Evolutionary conservation across 2,113 vertebrate species (phyloP), one percentile per base, ranked within the genome.

Genomic region (Hyla sarda): DNA sequence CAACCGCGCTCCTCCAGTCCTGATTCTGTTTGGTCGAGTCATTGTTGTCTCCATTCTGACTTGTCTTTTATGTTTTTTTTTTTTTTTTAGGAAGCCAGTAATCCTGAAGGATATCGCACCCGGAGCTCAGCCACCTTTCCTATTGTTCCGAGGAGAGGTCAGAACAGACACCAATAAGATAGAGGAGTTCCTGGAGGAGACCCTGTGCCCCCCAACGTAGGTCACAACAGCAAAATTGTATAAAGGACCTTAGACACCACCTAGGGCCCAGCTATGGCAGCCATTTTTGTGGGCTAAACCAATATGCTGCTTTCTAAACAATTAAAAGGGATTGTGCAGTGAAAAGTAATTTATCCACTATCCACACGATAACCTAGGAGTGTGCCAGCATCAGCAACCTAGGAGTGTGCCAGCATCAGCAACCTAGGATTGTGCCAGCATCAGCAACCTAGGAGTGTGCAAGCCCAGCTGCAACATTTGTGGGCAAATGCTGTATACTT

Each of bases 101-200:
- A 94, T 96, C 2, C 93, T 98, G 48, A 96, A 96, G 89, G 95
- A 97, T 80, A 89, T 98, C 79, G 97, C 96, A 23, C 97, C 97
- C 0, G 97, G 96, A 8, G 95, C 96, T 4, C 96, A 97, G 91
- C 96, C 96, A 5, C 97, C 97, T 0, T 97, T 97, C 90, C 93
- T 98, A 78, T 89, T 96, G 65, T 97, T 95, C 0, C 92, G 95
- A 71, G 93, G 81, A 0, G 97, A 98, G 87, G 96, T 98, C 82
- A 95, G 97, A 90, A 98, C 97, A 0, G 97, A 98, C 92, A 98
- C 96, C 89, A 98, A 97, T 93, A 97, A 97, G 92, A 97, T 98
- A 0, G 97, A 98, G 90, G 97, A 98, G 89, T 98, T 98, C 89
- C 91, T 98, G 90, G 97, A 98, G 92, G 96, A 96, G 2, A 94